Evolutionary conservation across 1,140 invertebrate species (phyloP).

Genomic region (Lineus longissimus): DNA sequence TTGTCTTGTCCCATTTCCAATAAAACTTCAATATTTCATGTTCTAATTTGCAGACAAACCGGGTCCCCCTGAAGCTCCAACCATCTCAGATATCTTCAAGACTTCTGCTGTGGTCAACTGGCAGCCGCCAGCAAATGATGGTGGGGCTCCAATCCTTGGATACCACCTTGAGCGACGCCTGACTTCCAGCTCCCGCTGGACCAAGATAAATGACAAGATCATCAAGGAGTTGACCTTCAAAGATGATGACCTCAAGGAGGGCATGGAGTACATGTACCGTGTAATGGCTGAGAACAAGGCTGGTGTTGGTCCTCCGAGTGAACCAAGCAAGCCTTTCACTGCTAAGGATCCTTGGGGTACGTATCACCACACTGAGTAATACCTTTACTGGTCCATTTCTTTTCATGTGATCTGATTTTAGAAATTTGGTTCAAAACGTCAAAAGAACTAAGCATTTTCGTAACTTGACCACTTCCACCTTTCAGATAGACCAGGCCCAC

Average conservation of each 20-base stretch:
- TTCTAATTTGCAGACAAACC: conserved; percentile 65
- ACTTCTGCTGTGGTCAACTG: conserved; percentile 89
- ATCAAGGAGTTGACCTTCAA: conserved; percentile 22
- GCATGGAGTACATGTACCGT: conserved; percentile 86
- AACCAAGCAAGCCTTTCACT: conserved; percentile 83
- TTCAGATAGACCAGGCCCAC: conserved; percentile 66
- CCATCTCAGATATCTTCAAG: conserved; percentile 83
- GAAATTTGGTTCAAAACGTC: neutral
- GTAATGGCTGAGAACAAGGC: conserved; percentile 92
- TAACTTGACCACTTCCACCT: neutral
- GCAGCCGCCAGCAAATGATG: conserved; percentile 61
- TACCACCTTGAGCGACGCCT: conserved; percentile 45
- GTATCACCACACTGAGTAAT: too few species aligned
- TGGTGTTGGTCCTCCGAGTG: conserved; percentile 85
- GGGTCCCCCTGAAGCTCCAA: conserved; percentile 59
- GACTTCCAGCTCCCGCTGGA: conserved; percentile 35
- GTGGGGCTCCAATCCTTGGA: conserved; percentile 36
- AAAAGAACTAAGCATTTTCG: too few species aligned
- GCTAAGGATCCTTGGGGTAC: conserved; percentile 91
- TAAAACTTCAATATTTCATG: neutral
- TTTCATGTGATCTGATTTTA: conserved; percentile 57
- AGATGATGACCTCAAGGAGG: conserved; percentile 70
- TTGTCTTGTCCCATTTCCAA: neutral
- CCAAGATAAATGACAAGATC: conserved; percentile 34
- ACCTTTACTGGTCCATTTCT: too few species aligned